These are phyloP conservation scores for Platycheirus rosarum DNA, from an alignment of 2,888 invertebrate genomes.

Conservation along the genomic window DNA sequence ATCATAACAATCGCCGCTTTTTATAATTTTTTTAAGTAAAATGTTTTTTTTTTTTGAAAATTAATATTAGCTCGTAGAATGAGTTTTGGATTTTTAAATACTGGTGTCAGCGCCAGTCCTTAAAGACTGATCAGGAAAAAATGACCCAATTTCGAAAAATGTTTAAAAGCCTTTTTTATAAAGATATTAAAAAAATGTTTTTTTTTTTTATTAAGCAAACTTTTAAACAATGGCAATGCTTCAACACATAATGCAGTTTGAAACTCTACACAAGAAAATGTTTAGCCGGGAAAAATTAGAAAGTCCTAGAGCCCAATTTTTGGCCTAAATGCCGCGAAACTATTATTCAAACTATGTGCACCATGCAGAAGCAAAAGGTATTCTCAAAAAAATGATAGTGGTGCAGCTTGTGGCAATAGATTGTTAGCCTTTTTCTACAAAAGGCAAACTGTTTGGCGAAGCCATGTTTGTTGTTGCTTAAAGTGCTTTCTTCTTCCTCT, in stretches of 20 bases:
- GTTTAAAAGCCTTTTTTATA: too few species aligned
- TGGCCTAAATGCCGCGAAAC: conserved; percentile 5
- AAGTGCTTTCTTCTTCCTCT: conserved; percentile 6
- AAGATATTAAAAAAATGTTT: too few species aligned
- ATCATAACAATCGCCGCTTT: too few species aligned
- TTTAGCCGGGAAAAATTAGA: neutral
- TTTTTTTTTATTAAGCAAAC: neutral
- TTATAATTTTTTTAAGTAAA: too few species aligned
- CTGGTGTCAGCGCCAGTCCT: too few species aligned
- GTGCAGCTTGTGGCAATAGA: conserved; percentile 2
- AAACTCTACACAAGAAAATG: neutral
- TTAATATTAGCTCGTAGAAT: too few species aligned
- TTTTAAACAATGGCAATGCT: too few species aligned
- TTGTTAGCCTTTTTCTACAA: conserved; percentile 21
- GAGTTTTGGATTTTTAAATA: too few species aligned
- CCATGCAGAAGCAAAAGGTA: neutral
- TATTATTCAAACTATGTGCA: conserved; percentile 21
- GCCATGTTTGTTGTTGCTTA: conserved; percentile 46
- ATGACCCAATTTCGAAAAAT: too few species aligned
- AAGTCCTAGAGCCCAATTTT: neutral
- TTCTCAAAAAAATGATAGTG: neutral
- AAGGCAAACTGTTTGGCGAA: conserved; percentile 29
- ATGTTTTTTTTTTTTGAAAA: too few species aligned
- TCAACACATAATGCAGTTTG: neutral
- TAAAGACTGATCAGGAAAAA: too few species aligned